phyloP scores from a whole-genome alignment of 23 tunicate species.

The Styela plicata region DNA sequence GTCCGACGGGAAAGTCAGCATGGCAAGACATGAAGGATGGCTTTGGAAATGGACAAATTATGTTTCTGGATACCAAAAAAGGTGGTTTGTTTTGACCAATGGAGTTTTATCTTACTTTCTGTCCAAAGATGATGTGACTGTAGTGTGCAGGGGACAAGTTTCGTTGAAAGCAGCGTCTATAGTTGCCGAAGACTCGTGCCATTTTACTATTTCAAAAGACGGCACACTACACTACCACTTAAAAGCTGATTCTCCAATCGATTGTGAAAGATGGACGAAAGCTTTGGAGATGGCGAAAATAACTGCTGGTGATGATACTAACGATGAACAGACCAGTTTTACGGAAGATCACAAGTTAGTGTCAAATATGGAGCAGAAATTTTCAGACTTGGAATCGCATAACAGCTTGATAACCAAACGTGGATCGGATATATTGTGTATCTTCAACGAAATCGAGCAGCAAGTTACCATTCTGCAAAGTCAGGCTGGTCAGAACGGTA shows the following conservation, averaged over 20 bases:
- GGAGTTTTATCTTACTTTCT: slow-evolving; percentile 86
- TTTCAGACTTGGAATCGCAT: slow-evolving; percentile 82
- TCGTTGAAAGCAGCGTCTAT: slow-evolving; percentile 42
- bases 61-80: slow-evolving; percentile 91
- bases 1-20: background rate
- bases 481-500: background rate
- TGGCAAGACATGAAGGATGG: slow-evolving; percentile 60
- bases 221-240: slow-evolving; percentile 69
- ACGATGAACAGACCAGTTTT: background rate
- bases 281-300: slow-evolving; percentile 81
- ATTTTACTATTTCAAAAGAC: slow-evolving; percentile 83
- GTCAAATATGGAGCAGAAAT: slow-evolving; percentile 42
- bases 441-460: slow-evolving; percentile 64
- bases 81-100: slow-evolving; percentile 98
- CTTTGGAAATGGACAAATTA: slow-evolving; percentile 99
- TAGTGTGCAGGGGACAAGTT: slow-evolving; percentile 55
- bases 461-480: background rate
- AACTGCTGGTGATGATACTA: background rate
- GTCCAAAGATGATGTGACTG: slow-evolving; percentile 90
- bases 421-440: slow-evolving; percentile 69
- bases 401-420: slow-evolving; percentile 84
- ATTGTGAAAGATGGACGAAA: slow-evolving; percentile 68
- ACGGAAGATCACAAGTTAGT: background rate
- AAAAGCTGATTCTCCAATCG: slow-evolving; percentile 37
- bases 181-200: slow-evolving; percentile 75